phyloP scores from a whole-genome alignment of 2,113 vertebrate species.

The Bujurquina vittata region DNA sequence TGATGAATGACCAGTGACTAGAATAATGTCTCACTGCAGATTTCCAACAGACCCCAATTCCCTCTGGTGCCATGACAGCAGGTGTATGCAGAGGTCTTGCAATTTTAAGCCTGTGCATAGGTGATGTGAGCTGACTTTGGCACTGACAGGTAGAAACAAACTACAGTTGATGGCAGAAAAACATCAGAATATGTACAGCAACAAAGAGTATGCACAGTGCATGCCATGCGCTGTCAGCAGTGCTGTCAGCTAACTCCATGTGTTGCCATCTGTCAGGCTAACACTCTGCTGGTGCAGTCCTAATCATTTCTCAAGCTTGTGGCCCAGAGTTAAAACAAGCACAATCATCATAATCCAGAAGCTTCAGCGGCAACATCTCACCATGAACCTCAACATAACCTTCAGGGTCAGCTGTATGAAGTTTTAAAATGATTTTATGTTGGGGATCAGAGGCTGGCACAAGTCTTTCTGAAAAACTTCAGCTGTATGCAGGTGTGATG shows the following conservation, averaged over 20 bases:
- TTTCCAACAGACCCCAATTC: slow-evolving; percentile 51
- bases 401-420: slow-evolving; percentile 51
- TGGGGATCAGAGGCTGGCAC: slow-evolving; percentile 23
- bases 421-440: slow-evolving; percentile 37
- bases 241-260: slow-evolving; percentile 69
- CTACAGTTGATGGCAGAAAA: slow-evolving; percentile 50
- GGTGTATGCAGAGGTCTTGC: slow-evolving; percentile 23
- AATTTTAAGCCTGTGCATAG: slow-evolving; percentile 42
- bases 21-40: slow-evolving; percentile 57
- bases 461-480: slow-evolving; percentile 5
- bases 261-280: slow-evolving; percentile 76
- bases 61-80: slow-evolving; percentile 42
- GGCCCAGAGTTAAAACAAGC: slow-evolving; percentile 59
- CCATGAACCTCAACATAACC: slow-evolving; percentile 51
- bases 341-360: slow-evolving; percentile 73
- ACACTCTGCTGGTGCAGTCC: slow-evolving; percentile 64
- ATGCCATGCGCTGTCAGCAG: slow-evolving; percentile 71
- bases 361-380: slow-evolving; percentile 47
- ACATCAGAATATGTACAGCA: slow-evolving; percentile 57
- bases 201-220: slow-evolving; percentile 56
- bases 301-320: slow-evolving; percentile 69
- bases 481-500: no score
- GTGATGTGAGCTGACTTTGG: slow-evolving; percentile 35
- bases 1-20: slow-evolving; percentile 67
- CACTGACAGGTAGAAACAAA: slow-evolving; percentile 49